Evolutionary conservation across 2,888 invertebrate species (phyloP), one percentile per base, ranked within the genome.

Genomic region (Cylloceria caligata): DNA sequence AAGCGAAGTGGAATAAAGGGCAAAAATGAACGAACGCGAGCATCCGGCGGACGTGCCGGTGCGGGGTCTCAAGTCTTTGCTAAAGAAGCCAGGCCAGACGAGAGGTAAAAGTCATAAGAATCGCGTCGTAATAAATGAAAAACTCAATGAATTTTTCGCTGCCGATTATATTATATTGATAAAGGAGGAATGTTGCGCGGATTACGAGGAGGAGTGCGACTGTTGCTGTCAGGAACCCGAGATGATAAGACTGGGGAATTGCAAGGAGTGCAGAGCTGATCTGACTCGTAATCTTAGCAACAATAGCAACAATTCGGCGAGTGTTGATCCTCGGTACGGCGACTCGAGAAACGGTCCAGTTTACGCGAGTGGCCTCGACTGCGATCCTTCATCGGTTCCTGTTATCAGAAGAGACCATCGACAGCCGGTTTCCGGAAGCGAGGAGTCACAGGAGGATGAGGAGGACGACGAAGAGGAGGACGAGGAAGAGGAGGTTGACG

Each of bases 151-250:
- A 92, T 97, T 97, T 93, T 97, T 98, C 92, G 98, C 98, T 88
- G 97, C 98, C 69, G 97, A 98, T 93, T 98, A 98, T 90, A 97
- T 98, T 89, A 98, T 98, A 88, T 94, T 97, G 84, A 97, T 98
- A 84, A 95, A 97, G 81, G 97, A 98, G 91, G 97, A 97, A 92
- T 97, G 97, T 90, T 96, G 96, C 88, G 96, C 96, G 90, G 97
- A 97, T 79, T 97, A 97, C 89, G 97, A 97, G 90, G 95, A 95
- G 83, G 94, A 95, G 86, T 96, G 95, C 91, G 95, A 95, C 77
- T 94, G 94, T 67, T 94, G 94, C 73, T 97, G 97, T 88, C 96
- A 96, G 88, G 95, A 95, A 89, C 95, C 95, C 89, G 96, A 95
- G 90, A 93, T 95, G 93, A 94, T 94, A 83, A 94, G 95, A 19